A percentile compares a stretch with the other conserved stretches of the same genome.
Evolutionary conservation across 2,888 invertebrate genomes (phyloP).

Genomic region (Enoplolaimus lenunculus): DNA sequence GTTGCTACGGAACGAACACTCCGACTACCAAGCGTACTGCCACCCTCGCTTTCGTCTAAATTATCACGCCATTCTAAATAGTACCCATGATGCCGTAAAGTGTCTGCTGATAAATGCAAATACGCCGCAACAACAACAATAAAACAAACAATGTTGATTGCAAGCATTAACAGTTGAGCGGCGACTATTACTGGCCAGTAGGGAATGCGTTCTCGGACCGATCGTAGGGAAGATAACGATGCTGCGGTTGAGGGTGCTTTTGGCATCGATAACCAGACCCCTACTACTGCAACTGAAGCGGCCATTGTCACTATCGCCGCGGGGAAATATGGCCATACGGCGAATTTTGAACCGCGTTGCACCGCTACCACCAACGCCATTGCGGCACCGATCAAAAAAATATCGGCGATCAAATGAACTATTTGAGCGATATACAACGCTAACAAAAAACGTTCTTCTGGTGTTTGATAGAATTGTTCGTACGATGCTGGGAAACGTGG

Average conservation of each 20-base stretch:
- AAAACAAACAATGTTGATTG: background rate
- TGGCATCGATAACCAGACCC: conserved; percentile 8
- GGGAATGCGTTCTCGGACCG: conserved; percentile 13
- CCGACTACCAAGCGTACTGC: background rate
- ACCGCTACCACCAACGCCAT: conserved; percentile 35
- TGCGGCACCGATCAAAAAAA: conserved; percentile 37
- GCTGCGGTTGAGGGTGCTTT: background rate
- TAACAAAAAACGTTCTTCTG: conserved; percentile 32
- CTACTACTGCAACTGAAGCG: background rate
- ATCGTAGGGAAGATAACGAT: background rate
- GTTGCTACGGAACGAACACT: background rate
- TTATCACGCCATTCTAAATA: background rate
- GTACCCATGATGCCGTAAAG: background rate
- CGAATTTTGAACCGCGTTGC: background rate
- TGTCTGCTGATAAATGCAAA: background rate
- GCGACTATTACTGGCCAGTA: conserved; percentile 16
- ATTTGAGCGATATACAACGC: conserved; percentile 35
- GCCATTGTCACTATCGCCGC: background rate
- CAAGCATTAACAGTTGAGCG: background rate
- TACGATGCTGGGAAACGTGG: conserved; percentile 33
- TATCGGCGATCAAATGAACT: conserved; percentile 35
- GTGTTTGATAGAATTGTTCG: conserved; percentile 36
- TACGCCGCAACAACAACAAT: conserved; percentile 7
- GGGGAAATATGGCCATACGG: conserved; percentile 14
- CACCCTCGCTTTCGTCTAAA: background rate